Base-by-base conservation (phyloP, 2,797 vertebrate species). In the Xenopus petersii region DNA sequence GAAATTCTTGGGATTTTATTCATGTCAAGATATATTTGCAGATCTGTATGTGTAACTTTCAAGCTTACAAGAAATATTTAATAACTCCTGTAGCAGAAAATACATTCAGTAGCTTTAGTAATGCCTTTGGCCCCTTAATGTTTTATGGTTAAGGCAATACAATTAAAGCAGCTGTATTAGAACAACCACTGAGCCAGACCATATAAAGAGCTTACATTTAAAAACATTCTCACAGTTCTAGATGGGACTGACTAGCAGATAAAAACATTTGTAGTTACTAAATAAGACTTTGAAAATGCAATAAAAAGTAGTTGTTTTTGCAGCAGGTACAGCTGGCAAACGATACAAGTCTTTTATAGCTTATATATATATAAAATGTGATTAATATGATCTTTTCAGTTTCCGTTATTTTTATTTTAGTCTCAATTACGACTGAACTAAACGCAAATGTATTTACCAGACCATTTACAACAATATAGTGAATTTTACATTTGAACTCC, bases 1-100 rank as follows among this genome's bases (percentile, higher is more conserved):
- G 71, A 74, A 74, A 79, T 79, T 74, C 77, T 73, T 70, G 5
- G 26, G 54, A 79, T 79, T 70, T 70, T 65, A 74, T 5, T 60
- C 33, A 24, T 79, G 12, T 47, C 17, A 70, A 65, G 33, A 11
- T 46, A 73, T 33, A 59, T 64, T 26, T 55, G 26, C 17, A 11
- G 61, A 56, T 67, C 69, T 72, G 17, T 13, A 77, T 33, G 64
- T 16, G 24, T 69, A 73, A 59, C 59, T 64, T 12, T 69, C 17
- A 64, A 42, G 60, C 26, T 36, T 42, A 64, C 33, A 9, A n/a
- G 21, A 24, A 58, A 9, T 17, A 11, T 26, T 26, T 26, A 26
- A 60, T 2, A 30, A 30, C 21, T 9, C n/a, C 15, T 2, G n/a
- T 3, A 21, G 21, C 21, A 21, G 21, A 21, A 21, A 21, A 59